Evolutionary conservation across 64 coral and sea anemone genomes (phyloP).

Genomic region (Stylophora pistillata): DNA sequence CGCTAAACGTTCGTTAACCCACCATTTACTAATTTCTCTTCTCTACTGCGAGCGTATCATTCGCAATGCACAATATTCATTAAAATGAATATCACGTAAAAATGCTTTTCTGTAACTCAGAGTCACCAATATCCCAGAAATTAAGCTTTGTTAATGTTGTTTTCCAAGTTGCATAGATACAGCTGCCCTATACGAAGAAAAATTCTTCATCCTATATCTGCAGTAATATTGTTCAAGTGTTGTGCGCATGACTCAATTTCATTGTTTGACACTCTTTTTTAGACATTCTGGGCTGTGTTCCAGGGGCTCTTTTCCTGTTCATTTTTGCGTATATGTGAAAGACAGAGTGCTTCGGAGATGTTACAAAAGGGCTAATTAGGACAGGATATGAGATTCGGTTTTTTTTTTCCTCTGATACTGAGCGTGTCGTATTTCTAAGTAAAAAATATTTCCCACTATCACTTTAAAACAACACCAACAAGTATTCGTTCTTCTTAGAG

Average conservation of each 20-base stretch:
- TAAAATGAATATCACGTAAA: background rate
- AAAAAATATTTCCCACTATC: background rate
- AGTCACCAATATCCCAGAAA: background rate
- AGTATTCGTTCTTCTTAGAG: background rate
- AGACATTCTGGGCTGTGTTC: background rate
- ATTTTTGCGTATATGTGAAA: background rate
- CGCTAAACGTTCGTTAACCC: background rate
- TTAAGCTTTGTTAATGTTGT: background rate
- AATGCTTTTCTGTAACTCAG: too few relatives aligned
- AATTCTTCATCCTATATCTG: background rate
- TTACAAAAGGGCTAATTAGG: background rate
- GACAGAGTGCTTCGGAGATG: background rate
- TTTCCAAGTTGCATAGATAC: conserved; percentile 19
- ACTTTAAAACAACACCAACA: background rate
- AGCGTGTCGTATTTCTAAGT: background rate
- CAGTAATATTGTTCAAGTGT: background rate
- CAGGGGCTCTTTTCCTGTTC: background rate
- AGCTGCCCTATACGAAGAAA: background rate
- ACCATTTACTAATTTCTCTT: too few relatives aligned
- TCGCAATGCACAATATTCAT: background rate
- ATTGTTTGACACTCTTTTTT: background rate
- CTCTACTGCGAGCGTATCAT: too few relatives aligned
- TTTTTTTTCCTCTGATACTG: background rate
- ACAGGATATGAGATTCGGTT: background rate
- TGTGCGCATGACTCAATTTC: background rate